Evolutionary conservation across 2,113 vertebrate species (phyloP).

Genomic region (Probosciger aterrimus): DNA sequence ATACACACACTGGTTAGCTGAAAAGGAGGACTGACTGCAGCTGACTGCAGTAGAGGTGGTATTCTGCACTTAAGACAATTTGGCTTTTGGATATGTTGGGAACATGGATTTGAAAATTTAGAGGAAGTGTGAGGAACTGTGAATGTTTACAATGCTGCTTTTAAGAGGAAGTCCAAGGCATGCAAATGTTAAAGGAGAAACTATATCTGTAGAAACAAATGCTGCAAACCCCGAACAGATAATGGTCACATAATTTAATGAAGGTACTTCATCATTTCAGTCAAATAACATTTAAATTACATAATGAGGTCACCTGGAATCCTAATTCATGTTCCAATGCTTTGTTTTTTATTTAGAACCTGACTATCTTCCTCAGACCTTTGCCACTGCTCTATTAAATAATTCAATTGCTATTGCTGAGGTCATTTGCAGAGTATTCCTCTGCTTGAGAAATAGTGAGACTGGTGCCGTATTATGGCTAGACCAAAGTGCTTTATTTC

Average conservation of each 20-base stretch:
- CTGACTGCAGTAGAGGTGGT: not conserved
- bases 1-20: not conserved
- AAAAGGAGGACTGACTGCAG: not conserved
- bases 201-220: not conserved
- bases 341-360: not conserved
- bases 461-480: rapidly evolving
- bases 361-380: not conserved
- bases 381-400: not conserved
- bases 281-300: not conserved
- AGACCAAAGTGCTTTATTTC: not conserved
- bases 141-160: not conserved
- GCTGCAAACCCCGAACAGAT: not conserved
- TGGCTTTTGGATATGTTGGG: not conserved
- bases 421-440: not conserved
- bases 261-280: not conserved
- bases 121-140: not conserved
- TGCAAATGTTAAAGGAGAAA: not conserved
- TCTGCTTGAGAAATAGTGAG: not conserved
- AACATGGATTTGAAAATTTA: not conserved
- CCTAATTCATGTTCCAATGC: not conserved
- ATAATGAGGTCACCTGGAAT: not conserved
- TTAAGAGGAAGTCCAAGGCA: not conserved
- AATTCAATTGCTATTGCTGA: not conserved
- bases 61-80: not conserved
- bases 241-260: not conserved